phyloP scores from a whole-genome alignment of 2,113 vertebrate species.

The Grammomys surdaster region DNA sequence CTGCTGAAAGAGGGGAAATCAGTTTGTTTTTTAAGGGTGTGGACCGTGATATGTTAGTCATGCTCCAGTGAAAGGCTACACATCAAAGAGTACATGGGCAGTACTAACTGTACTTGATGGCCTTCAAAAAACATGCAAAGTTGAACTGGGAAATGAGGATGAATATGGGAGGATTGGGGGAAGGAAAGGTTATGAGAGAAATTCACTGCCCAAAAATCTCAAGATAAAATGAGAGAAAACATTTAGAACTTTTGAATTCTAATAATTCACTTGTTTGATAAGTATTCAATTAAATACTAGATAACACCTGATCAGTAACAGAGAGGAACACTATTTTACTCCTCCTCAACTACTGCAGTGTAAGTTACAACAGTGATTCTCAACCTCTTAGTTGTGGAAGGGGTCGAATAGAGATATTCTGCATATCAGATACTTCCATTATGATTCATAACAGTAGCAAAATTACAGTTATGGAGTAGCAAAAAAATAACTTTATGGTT shows the following conservation, averaged over 20 bases:
- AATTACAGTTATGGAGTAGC: not conserved
- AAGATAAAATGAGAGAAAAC: not conserved
- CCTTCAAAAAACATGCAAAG: not conserved
- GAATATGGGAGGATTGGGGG: not conserved
- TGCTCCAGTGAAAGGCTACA: not conserved
- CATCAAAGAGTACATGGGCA: too few relatives aligned
- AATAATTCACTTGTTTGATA: not conserved
- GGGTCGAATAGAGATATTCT: not conserved
- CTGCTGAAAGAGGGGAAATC: not conserved
- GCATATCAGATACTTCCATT: not conserved
- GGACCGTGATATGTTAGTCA: not conserved
- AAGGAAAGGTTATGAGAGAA: not conserved
- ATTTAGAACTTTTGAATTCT: constrained; percentile 13
- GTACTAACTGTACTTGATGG: not conserved
- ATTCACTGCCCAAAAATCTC: not conserved
- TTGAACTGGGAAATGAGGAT: not conserved
- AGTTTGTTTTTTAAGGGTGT: not conserved
- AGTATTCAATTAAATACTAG: not conserved
- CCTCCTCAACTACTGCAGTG: not conserved
- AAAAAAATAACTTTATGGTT: not conserved
- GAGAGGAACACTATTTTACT: not conserved
- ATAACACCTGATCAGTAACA: not conserved
- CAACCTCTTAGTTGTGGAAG: not conserved
- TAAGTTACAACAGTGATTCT: not conserved
- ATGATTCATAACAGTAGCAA: not conserved